A percentile compares a stretch with the other conserved stretches of the same genome.
phyloP scores from a whole-genome alignment of 2,113 vertebrate species.

The Anguilla japonica region DNA sequence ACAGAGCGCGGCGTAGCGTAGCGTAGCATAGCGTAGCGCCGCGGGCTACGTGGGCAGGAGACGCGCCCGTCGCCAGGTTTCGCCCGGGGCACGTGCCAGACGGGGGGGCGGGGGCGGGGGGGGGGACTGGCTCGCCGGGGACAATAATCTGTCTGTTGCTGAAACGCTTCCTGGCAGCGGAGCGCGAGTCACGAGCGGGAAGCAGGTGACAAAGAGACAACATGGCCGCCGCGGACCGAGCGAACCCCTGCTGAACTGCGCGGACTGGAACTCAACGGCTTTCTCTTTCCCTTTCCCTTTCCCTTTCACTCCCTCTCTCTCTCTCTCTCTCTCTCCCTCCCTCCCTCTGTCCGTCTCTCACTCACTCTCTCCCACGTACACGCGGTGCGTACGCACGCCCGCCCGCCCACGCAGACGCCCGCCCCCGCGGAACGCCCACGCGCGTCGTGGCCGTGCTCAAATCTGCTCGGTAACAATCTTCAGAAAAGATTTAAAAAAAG shows the following conservation, averaged over 20 bases:
- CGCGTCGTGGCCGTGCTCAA: constrained; percentile 19
- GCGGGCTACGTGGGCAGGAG: not conserved
- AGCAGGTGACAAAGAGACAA: not conserved
- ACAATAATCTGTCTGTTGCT: constrained; percentile 6
- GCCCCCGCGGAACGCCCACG: not conserved
- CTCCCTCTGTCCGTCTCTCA: too few relatives aligned
- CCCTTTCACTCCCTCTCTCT: too few relatives aligned
- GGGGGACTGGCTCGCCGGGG: not conserved
- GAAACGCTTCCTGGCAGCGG: not conserved
- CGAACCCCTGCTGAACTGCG: not conserved
- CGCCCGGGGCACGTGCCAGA: not conserved
- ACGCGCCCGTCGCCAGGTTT: not conserved
- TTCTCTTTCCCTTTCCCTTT: not conserved
- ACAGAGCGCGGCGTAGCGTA: not conserved
- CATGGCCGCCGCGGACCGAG: not conserved
- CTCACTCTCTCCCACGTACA: too few relatives aligned
- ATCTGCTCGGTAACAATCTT: constrained; percentile 2
- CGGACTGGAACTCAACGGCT: not conserved
- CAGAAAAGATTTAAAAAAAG: not conserved
- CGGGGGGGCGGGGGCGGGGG: not conserved
- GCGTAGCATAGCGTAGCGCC: too few relatives aligned
- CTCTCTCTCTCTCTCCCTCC: not conserved
- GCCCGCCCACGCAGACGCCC: not conserved
- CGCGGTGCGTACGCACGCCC: too few relatives aligned
- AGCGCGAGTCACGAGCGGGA: not conserved